Evolutionary conservation across 2,888 invertebrate species (phyloP).

Genomic region (Noctua fimbriata): DNA sequence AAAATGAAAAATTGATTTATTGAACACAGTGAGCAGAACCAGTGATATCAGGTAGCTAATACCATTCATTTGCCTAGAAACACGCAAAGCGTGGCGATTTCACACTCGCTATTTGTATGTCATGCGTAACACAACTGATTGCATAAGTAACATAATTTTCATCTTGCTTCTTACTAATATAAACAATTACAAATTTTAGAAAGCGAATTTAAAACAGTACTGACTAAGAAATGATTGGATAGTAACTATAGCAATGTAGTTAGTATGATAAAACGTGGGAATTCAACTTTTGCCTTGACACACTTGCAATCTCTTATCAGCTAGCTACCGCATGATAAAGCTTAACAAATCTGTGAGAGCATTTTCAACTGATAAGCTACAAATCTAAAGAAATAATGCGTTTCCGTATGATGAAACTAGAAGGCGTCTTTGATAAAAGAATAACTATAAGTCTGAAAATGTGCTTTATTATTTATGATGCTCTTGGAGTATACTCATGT

Average conservation of each 20-base stretch:
- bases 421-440: neutral
- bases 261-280: constrained; percentile 12
- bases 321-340: constrained; percentile 22
- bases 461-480: too few species aligned
- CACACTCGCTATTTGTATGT: constrained; percentile 12
- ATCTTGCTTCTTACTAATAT: neutral
- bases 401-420: neutral
- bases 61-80: constrained; percentile 6
- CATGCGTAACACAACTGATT: constrained; percentile 35
- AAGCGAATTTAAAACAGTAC: neutral
- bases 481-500: too few species aligned
- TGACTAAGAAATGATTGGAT: neutral
- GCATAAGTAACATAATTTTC: neutral
- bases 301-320: constrained; percentile 47
- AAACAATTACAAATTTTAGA: neutral
- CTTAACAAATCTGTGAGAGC: constrained; percentile 29
- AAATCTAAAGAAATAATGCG: constrained; percentile 25
- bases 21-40: neutral
- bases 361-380: constrained; percentile 31
- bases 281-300: constrained; percentile 34
- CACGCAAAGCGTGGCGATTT: constrained; percentile 11
- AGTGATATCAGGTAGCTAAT: neutral
- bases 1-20: neutral
- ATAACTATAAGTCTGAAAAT: neutral
- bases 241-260: neutral